phyloP scores from a whole-genome alignment of 2,888 invertebrate species.

The Diplazon laetatorius region DNA sequence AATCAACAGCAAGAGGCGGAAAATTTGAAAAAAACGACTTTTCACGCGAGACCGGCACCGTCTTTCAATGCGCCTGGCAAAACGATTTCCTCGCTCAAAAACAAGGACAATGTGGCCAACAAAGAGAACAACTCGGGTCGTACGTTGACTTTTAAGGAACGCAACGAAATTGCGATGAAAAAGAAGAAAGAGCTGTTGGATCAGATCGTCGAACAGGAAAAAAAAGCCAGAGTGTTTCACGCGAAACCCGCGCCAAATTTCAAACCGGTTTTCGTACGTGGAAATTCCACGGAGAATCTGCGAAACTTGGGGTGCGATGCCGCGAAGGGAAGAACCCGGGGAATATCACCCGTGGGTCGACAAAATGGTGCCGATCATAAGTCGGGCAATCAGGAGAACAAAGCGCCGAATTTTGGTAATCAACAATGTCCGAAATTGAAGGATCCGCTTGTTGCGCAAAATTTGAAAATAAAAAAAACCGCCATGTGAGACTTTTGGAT shows the following conservation, averaged over 20 bases:
- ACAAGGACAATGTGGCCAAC: constrained; percentile 48
- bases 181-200: constrained; percentile 86
- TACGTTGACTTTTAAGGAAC: constrained; percentile 86
- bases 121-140: constrained; percentile 31
- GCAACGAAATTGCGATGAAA: constrained; percentile 85
- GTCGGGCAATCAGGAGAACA: constrained; percentile 56
- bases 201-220: constrained; percentile 85
- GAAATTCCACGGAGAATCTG: constrained; percentile 73
- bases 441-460: constrained; percentile 25
- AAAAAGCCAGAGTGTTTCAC: constrained; percentile 87
- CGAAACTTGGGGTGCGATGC: too few relatives aligned
- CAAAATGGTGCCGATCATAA: constrained; percentile 34
- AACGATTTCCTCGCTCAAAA: constrained; percentile 3
- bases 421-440: constrained; percentile 42
- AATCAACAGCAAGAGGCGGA: constrained; percentile 64
- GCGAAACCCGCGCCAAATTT: constrained; percentile 87
- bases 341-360: constrained; percentile 12
- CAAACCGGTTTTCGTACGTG: constrained; percentile 81
- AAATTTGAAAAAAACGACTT: constrained; percentile 76
- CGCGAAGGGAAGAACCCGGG: constrained; percentile 19
- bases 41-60: constrained; percentile 87
- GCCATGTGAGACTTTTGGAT: neutral
- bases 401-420: constrained; percentile 41
- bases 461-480: constrained; percentile 36
- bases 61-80: constrained; percentile 67